These are phyloP conservation scores for Emberiza fucata DNA, from an alignment of 2,113 vertebrate genomes.

Conservation along the genomic window DNA sequence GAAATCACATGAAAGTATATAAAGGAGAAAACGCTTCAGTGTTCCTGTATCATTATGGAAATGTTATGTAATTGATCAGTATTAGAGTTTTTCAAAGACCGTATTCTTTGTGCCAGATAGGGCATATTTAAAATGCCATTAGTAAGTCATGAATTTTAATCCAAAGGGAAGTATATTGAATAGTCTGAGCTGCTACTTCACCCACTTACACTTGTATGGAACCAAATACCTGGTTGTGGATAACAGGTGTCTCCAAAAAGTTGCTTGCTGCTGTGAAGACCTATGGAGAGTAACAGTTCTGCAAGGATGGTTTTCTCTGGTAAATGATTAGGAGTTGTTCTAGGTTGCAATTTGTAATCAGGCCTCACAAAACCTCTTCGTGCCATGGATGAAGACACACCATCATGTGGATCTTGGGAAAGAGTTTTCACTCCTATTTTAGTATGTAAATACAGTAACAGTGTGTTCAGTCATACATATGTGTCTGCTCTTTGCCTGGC, in stretches of 20 bases:
- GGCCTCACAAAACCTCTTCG: background rate
- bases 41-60: background rate
- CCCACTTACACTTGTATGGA: background rate
- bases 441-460: background rate
- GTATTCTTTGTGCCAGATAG: background rate
- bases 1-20: background rate
- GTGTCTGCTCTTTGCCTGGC: background rate
- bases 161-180: background rate
- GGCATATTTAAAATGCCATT: background rate
- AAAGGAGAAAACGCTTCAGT: background rate
- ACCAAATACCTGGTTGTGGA: background rate
- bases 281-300: background rate
- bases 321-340: background rate
- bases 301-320: background rate
- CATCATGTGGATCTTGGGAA: background rate
- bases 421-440: background rate
- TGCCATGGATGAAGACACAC: accelerated
- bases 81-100: background rate
- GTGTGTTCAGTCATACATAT: background rate
- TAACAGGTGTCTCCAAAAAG: background rate
- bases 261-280: background rate
- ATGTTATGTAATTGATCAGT: background rate
- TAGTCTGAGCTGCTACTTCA: background rate
- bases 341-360: background rate
- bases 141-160: background rate